These are phyloP conservation scores for Pelagia noctiluca DNA, from an alignment of 30 jellyfish, hydroid and myxozoan species.

Conservation along the genomic window DNA sequence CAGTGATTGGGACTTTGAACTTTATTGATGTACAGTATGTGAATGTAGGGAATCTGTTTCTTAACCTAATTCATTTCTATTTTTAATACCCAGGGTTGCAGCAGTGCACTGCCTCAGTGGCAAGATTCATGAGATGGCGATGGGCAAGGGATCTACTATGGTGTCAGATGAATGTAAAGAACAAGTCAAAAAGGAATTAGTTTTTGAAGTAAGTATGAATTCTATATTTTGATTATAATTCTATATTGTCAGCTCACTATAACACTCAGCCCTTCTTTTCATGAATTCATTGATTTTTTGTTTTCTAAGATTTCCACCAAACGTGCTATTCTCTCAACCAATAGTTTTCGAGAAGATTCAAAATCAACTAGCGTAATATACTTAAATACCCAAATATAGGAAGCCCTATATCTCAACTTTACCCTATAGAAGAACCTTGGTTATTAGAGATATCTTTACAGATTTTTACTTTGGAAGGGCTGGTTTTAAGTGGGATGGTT, in stretches of 20 bases:
- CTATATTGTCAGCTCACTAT: neutral
- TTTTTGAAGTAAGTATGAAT: conserved; percentile 71
- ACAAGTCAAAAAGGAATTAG: conserved; percentile 80
- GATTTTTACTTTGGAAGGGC: too few relatives aligned
- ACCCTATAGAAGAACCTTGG: too few relatives aligned
- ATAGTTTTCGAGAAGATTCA: neutral
- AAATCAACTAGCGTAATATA: too few relatives aligned
- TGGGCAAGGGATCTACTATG: conserved; percentile 37
- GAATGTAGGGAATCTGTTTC: neutral
- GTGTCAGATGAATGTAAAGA: conserved; percentile 77
- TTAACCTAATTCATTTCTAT: neutral
- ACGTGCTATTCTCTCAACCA: neutral
- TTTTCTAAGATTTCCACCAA: neutral
- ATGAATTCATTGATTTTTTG: neutral
- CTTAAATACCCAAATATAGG: too few relatives aligned
- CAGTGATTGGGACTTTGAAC: neutral
- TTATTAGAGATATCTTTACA: too few relatives aligned
- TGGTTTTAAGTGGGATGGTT: too few relatives aligned
- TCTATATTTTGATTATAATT: neutral
- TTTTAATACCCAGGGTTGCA: conserved; percentile 59
- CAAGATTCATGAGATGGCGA: conserved; percentile 47
- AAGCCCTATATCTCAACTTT: too few relatives aligned
- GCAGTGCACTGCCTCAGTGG: conserved; percentile 91
- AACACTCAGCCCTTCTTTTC: neutral
- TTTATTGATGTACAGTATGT: too few relatives aligned